Conservation (phyloP, 1,140 invertebrate genomes). For the Pseudomyrmex flavicornis region DNA sequence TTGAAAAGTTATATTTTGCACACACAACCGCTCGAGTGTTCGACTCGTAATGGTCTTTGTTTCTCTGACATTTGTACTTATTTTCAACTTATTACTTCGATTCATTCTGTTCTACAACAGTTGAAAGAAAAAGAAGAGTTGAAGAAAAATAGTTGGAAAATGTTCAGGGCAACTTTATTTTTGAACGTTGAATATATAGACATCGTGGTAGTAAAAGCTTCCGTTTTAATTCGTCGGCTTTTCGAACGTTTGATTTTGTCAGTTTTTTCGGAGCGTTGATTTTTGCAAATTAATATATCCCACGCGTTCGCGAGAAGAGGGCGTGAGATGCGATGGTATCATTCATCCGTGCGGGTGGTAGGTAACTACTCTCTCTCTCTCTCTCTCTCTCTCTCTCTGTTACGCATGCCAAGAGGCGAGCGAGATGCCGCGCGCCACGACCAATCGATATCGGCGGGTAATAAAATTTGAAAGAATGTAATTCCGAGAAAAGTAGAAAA, state of each 20-base stretch:
- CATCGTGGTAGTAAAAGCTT: slow-evolving; percentile 19
- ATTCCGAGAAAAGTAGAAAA: slow-evolving; percentile 59
- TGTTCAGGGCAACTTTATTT: too few species aligned
- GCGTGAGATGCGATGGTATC: slow-evolving; percentile 19
- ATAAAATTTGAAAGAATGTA: slow-evolving; percentile 60
- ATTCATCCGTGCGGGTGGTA: slow-evolving; percentile 11
- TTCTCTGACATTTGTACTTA: too few species aligned
- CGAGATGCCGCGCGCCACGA: not conserved
- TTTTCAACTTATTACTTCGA: too few species aligned
- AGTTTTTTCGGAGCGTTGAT: slow-evolving; percentile 27
- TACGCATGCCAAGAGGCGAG: slow-evolving; percentile 38
- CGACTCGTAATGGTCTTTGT: too few species aligned
- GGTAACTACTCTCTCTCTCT: slow-evolving; percentile 19
- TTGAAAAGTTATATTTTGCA: too few species aligned
- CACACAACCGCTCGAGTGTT: too few species aligned
- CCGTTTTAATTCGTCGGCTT: not conserved
- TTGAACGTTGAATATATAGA: too few species aligned
- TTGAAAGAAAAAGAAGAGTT: too few species aligned
- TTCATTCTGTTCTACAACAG: too few species aligned
- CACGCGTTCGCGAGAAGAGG: slow-evolving; percentile 8
- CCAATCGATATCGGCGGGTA: slow-evolving; percentile 59
- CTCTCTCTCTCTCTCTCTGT: not conserved
- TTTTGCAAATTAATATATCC: slow-evolving; percentile 57
- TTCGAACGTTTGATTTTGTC: slow-evolving; percentile 25
- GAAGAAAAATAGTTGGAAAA: too few species aligned